Evolutionary conservation across 2,113 vertebrate genomes (phyloP).

Genomic region (Chaetops frenatus): DNA sequence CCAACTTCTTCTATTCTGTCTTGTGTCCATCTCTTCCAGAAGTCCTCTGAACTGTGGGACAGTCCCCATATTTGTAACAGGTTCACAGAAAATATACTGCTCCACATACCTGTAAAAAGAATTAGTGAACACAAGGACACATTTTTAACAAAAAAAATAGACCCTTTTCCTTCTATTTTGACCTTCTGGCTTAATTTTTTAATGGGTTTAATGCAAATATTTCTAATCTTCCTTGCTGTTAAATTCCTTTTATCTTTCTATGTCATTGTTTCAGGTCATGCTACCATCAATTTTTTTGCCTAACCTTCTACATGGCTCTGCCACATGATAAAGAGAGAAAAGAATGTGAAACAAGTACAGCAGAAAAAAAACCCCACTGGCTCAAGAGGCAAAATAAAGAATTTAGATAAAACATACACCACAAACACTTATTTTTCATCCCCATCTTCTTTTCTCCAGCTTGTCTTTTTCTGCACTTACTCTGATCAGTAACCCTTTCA

Average conservation of each 20-base stretch:
- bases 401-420: background rate
- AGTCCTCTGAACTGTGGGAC: constrained; percentile 73
- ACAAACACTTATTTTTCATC: background rate
- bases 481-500: background rate
- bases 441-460: background rate
- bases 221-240: background rate
- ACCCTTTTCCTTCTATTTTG: background rate
- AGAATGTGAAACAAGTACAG: background rate
- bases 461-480: background rate
- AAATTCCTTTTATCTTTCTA: background rate
- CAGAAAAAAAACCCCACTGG: background rate
- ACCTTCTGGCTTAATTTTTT: background rate
- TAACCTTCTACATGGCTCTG: background rate
- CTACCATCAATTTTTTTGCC: background rate
- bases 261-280: background rate
- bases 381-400: background rate
- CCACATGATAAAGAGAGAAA: background rate
- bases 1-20: constrained; percentile 72
- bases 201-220: background rate
- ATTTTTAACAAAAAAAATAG: background rate
- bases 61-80: constrained; percentile 76
- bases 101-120: constrained; percentile 72
- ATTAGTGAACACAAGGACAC: background rate
- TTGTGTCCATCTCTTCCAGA: constrained; percentile 75
- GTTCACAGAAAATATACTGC: constrained; percentile 80